Conservation (phyloP, 2,797 vertebrate species). For the Morelia viridis region DNA sequence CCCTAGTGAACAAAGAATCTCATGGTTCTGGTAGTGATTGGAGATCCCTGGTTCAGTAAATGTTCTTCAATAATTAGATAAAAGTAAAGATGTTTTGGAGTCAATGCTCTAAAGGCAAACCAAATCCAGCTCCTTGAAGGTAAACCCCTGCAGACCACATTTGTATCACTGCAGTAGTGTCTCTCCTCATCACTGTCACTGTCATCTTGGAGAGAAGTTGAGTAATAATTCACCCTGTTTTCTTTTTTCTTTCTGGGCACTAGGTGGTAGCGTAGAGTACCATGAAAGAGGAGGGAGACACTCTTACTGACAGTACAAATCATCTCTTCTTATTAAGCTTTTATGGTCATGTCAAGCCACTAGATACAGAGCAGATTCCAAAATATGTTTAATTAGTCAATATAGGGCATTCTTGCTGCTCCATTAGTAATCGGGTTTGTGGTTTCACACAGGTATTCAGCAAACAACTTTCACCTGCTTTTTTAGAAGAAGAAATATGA, state of each 20-base stretch:
- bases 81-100: neutral
- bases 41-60: neutral
- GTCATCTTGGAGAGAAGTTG: neutral
- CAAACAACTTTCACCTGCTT: conserved; percentile 30
- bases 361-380: neutral
- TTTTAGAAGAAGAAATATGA: conserved; percentile 65
- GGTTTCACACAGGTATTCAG: conserved; percentile 52
- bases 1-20: neutral
- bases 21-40: neutral
- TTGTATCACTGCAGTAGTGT: neutral
- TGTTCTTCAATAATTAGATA: neutral
- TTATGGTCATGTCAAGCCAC: neutral
- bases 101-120: neutral
- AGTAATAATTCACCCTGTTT: neutral
- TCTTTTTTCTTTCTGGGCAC: neutral
- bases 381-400: neutral
- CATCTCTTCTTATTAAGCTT: neutral
- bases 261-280: neutral
- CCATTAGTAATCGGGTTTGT: conserved; percentile 34
- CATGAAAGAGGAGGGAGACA: neutral
- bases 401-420: neutral
- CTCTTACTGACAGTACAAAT: neutral
- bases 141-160: neutral
- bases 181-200: neutral
- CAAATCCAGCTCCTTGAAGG: neutral